Percentiles rank a stretch among this genome's conserved stretches.
These are phyloP conservation scores for Pica pica DNA, from an alignment of 2,113 vertebrate genomes.

Conservation along the genomic window DNA sequence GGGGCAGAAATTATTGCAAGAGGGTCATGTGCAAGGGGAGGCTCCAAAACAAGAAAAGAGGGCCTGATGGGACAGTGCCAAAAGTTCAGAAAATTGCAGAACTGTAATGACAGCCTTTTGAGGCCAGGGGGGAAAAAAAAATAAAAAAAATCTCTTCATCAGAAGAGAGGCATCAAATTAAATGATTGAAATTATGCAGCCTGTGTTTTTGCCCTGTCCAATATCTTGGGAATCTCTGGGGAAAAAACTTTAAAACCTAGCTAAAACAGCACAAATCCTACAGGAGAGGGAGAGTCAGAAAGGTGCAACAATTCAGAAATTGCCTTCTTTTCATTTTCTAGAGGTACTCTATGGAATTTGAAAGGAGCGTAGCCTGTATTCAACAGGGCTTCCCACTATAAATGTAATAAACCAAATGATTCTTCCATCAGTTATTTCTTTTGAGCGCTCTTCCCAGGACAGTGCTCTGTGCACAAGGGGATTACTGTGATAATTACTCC, in stretches of 20 bases:
- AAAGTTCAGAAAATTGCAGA: not conserved
- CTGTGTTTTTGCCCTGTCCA: not conserved
- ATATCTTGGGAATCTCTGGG: not conserved
- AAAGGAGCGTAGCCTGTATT: not conserved
- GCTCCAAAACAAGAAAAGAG: not conserved
- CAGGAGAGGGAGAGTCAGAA: not conserved
- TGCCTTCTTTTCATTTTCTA: not conserved
- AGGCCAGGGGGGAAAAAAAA: not conserved
- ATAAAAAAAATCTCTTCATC: not conserved
- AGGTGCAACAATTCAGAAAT: not conserved
- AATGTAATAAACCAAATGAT: not conserved
- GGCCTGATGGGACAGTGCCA: not conserved
- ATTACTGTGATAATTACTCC: conserved; percentile 51
- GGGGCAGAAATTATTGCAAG: not conserved
- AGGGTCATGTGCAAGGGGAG: not conserved
- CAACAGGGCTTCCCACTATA: not conserved
- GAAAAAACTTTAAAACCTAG: not conserved
- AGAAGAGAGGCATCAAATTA: not conserved
- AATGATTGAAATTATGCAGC: not conserved
- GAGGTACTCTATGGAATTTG: not conserved
- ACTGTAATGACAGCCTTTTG: not conserved
- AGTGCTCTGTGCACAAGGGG: not conserved
- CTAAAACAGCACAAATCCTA: not conserved
- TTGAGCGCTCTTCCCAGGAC: not conserved
- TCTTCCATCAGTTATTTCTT: not conserved